Percentiles rank a stretch among this genome's conserved stretches.
phyloP scores from a whole-genome alignment of 2,113 vertebrate genomes.

The Raja brachyura region DNA sequence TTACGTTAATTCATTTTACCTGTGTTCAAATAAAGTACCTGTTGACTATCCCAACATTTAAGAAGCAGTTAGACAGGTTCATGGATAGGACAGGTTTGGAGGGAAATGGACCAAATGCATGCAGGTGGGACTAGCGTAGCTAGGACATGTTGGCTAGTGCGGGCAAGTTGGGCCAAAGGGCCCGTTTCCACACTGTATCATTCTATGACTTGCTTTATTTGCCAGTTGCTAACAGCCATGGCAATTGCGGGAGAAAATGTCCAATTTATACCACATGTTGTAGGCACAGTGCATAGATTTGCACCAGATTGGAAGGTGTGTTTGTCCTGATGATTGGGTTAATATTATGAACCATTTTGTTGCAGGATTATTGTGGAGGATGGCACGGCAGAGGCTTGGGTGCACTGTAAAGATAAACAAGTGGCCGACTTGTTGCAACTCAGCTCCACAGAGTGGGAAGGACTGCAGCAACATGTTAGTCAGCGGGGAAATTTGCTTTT shows the following conservation, averaged over 20 bases:
- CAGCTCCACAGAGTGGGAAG: not conserved
- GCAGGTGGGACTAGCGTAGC: too few relatives aligned
- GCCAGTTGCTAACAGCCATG: not conserved
- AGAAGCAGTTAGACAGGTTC: too few relatives aligned
- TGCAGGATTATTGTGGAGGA: slow-evolving; percentile 21
- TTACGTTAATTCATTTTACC: not conserved
- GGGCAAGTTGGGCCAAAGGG: too few relatives aligned
- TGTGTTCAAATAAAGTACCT: not conserved
- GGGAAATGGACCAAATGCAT: too few relatives aligned
- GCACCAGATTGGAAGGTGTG: not conserved
- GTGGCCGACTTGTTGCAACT: not conserved
- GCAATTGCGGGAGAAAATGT: too few relatives aligned
- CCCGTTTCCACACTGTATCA: too few relatives aligned
- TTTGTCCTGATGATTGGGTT: not conserved
- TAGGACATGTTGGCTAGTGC: too few relatives aligned
- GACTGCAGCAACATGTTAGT: not conserved
- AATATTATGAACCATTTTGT: not conserved
- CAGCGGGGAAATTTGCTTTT: not conserved
- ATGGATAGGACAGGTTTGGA: too few relatives aligned
- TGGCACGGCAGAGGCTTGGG: slow-evolving; percentile 27
- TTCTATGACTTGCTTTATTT: too few relatives aligned
- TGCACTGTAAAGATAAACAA: slow-evolving; percentile 11
- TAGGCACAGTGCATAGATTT: not conserved
- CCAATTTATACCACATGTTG: too few relatives aligned
- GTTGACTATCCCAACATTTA: too few relatives aligned